Evolutionary conservation across 2,888 invertebrate genomes (phyloP), one percentile per base, ranked within the genome.

Genomic region (Anarsia innoxiella): DNA sequence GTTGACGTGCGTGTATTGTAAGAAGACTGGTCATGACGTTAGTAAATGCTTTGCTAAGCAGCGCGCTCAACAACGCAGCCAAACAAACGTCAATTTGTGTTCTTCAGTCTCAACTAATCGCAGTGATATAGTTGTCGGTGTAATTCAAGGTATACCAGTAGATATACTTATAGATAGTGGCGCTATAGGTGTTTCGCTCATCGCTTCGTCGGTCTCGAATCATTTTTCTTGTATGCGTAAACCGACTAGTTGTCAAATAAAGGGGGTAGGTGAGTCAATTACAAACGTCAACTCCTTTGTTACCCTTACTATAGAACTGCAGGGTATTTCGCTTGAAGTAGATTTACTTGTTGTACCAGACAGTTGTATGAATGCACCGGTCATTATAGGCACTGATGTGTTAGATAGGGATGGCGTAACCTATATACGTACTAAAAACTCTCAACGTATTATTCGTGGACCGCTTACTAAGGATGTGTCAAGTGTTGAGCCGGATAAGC

Each of bases 331-430:
- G 1, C 10, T 49, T 2, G 48, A 49, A n/a, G 41, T 36, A 3
- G 48, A 49, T 39, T 40, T 49, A 8, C 10, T 42, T 5, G 37
- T 49, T 0, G 49, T 51, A 12, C 31, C 31, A 4, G 10, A 2
- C 3, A 4, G 41, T 37, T 45, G 15, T 23, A 46, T 45, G 37
- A 40, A 33, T 8, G 25, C 42, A 1, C 41, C 46, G 0, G 29
- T 47, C 11, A 39, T 46, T 1, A 41, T 49, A 1, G 45, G 45
- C 9, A 46, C 44, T 0, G 45, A 49, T 9, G 12, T 31, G 2
- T 31, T 31, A 12, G 23, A 32, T 23, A 10, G 32, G 3, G 23
- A 32, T 2, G 32, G 32, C 9, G 32, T 32, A 3, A 32, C 32
- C 1, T 32, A 32, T 12, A 13, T 32, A 8, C 23, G 32, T 5